Evolutionary conservation across 2,888 invertebrate species (phyloP).

Genomic region (Eupelmus urozonus): DNA sequence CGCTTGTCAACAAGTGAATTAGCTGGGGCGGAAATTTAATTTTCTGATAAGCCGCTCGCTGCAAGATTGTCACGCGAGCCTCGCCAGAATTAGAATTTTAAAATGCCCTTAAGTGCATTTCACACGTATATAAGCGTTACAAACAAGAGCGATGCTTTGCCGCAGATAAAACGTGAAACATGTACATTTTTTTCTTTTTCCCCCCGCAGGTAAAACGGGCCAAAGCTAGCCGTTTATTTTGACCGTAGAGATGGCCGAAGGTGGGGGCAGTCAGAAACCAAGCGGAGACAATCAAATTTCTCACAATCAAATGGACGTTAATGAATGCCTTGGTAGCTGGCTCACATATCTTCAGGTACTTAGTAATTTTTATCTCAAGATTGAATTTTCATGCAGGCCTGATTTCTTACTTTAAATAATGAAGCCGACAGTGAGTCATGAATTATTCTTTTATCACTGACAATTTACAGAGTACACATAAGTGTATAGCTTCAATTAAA

Average conservation of each 20-base stretch:
- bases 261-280: constrained; percentile 65
- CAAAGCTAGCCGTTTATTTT: constrained; percentile 31
- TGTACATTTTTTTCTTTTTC: neutral
- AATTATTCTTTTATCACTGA: too few relatives aligned
- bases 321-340: constrained; percentile 76
- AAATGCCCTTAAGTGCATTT: neutral
- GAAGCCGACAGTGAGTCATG: too few relatives aligned
- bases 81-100: constrained; percentile 5
- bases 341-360: constrained; percentile 74
- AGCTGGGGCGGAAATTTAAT: constrained; percentile 41
- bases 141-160: neutral
- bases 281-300: constrained; percentile 71
- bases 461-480: too few relatives aligned
- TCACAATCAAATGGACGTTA: constrained; percentile 72
- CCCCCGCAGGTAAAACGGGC: constrained; percentile 38
- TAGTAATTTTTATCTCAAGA: too few relatives aligned
- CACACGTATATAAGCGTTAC: neutral
- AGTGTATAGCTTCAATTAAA: too few relatives aligned
- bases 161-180: neutral
- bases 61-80: constrained; percentile 8
- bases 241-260: constrained; percentile 68
- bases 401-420: too few relatives aligned
- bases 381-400: too few relatives aligned
- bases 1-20: constrained; percentile 44
- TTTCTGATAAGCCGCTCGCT: constrained; percentile 35